These are phyloP conservation scores for Phylloscopus trochiloides DNA, from an alignment of 2,113 vertebrate species.

Conservation along the genomic window DNA sequence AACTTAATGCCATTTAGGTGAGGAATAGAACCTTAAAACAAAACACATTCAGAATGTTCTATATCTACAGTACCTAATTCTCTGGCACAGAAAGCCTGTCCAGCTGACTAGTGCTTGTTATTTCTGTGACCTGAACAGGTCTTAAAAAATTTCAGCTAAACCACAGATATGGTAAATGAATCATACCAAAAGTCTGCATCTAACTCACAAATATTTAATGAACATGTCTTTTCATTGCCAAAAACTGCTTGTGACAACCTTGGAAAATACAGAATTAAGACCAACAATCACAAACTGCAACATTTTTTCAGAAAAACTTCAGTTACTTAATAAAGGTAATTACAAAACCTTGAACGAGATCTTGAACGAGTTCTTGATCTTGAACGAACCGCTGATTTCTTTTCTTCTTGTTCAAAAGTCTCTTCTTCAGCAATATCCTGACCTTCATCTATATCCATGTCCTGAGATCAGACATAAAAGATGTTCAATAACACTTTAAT, in stretches of 20 bases:
- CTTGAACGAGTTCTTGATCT: conserved; percentile 92
- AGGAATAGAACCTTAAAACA: not conserved
- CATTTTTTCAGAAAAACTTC: not conserved
- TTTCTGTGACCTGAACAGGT: not conserved
- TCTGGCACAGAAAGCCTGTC: not conserved
- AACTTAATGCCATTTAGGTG: not conserved
- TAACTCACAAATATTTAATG: not conserved
- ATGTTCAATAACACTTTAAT: not conserved
- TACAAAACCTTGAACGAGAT: conserved; percentile 89
- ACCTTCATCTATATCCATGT: conserved; percentile 95
- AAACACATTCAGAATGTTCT: not conserved
- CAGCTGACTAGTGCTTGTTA: not conserved
- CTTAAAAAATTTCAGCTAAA: not conserved
- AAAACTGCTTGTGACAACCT: not conserved
- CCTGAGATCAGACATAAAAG: conserved; percentile 63
- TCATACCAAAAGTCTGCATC: not conserved
- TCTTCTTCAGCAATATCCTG: conserved; percentile 91
- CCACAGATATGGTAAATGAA: not conserved
- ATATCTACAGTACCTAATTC: not conserved
- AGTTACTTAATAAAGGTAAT: conserved; percentile 11
- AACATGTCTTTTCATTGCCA: not conserved
- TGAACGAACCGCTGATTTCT: conserved; percentile 82
- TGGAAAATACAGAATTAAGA: not conserved
- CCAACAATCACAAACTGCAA: not conserved
- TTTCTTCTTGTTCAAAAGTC: conserved; percentile 90